These are phyloP conservation scores for Onychomys leucogaster DNA, from an alignment of 2,797 vertebrate species.

Conservation along the genomic window DNA sequence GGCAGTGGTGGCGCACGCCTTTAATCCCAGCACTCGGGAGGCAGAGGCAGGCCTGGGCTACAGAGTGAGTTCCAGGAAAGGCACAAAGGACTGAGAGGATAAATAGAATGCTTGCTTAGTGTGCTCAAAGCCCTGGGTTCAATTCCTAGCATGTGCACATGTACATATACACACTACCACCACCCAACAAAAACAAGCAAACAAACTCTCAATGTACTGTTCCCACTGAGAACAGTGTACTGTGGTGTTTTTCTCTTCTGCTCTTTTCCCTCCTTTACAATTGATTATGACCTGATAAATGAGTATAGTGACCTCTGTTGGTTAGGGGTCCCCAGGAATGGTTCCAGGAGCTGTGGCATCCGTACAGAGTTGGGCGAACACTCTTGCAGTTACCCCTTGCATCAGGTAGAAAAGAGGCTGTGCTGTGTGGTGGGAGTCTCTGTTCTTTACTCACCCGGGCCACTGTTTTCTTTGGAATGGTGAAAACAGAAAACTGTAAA, in stretches of 20 bases:
- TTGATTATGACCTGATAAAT: background rate
- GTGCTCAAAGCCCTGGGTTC: background rate
- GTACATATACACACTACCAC: background rate
- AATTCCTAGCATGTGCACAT: background rate
- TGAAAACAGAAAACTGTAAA: conserved; percentile 6
- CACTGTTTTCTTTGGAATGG: background rate
- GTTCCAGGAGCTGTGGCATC: background rate
- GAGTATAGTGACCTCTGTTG: background rate
- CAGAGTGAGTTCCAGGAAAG: no score
- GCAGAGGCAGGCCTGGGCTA: no score
- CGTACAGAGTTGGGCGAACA: background rate
- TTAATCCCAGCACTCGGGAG: no score
- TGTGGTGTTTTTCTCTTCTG: conserved; percentile 7
- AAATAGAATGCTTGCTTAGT: background rate
- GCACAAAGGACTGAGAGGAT: background rate
- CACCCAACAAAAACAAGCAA: background rate
- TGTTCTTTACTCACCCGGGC: background rate
- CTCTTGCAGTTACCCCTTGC: background rate
- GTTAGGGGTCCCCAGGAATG: background rate
- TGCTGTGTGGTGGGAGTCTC: background rate
- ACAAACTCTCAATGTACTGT: background rate
- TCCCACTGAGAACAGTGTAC: background rate
- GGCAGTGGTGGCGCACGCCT: no score
- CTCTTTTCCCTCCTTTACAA: background rate
- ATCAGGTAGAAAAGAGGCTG: background rate